Conservation (phyloP, 2,797 vertebrate genomes). For the Muscicapa striata region DNA sequence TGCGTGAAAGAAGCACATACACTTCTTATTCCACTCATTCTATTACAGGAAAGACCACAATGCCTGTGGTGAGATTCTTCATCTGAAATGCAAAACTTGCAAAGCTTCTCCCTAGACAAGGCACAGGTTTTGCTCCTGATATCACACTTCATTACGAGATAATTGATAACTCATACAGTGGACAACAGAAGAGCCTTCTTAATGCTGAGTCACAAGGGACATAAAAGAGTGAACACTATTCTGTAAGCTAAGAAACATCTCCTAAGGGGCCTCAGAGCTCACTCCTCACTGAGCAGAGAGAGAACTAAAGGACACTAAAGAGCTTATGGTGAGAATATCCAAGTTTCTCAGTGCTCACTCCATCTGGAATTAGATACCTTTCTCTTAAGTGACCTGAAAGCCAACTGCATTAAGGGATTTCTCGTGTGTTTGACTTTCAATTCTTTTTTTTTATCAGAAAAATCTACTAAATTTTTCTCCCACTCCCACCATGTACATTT, state of each 20-base stretch:
- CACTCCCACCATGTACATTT: background rate
- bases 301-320: background rate
- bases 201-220: background rate
- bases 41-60: background rate
- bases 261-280: background rate
- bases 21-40: background rate
- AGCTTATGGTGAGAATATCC: background rate
- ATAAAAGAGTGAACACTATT: background rate
- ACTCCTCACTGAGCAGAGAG: background rate
- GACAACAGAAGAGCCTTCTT: background rate
- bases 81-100: background rate
- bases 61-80: background rate
- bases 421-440: background rate
- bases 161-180: background rate
- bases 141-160: background rate
- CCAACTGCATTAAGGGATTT: background rate
- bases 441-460: background rate
- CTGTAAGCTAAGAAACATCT: background rate
- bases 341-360: background rate
- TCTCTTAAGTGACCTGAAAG: background rate
- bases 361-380: background rate
- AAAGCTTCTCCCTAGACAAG: background rate
- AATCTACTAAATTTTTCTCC: background rate
- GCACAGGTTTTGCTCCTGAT: background rate
- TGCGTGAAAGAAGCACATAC: background rate